Evolutionary conservation across 2,888 invertebrate genomes (phyloP).

Genomic region (Pristionchus fissidentatus): DNA sequence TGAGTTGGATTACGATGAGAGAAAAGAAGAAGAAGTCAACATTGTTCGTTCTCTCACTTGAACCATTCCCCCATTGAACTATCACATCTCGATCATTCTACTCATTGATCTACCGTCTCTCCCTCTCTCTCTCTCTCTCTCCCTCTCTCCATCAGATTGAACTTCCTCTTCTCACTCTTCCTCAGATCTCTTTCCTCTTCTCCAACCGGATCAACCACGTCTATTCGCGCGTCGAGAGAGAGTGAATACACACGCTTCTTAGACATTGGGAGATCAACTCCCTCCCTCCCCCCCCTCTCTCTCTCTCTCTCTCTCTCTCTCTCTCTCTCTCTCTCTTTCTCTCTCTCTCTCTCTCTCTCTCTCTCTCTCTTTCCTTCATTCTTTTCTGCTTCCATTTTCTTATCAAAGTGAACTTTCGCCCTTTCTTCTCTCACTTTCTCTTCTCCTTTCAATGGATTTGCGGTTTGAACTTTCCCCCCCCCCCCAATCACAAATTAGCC

Average conservation of each 20-base stretch:
- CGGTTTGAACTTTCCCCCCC: too few relatives aligned
- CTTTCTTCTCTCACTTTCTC: neutral
- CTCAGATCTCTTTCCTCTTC: neutral
- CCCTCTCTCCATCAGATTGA: neutral
- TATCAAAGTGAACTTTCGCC: slow-evolving; percentile 1
- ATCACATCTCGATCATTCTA: too few relatives aligned
- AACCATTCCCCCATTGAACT: too few relatives aligned
- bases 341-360: neutral
- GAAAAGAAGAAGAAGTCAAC: neutral
- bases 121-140: too few relatives aligned
- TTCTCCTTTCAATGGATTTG: neutral
- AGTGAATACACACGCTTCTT: too few relatives aligned
- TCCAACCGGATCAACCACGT: slow-evolving; percentile 20
- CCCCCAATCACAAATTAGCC: too few relatives aligned
- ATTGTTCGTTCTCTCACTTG: slow-evolving; percentile 16
- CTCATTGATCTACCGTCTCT: too few relatives aligned
- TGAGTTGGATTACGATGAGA: too few relatives aligned
- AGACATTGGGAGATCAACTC: too few relatives aligned
- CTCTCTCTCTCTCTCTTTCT: slow-evolving; percentile 1
- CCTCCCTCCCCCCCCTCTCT: neutral
- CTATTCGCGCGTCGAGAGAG: too few relatives aligned
- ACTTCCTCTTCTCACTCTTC: neutral
- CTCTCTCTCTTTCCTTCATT: slow-evolving; percentile 1
- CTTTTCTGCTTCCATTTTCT: neutral
- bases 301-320: neutral